These are phyloP conservation scores for Xiphophorus hellerii DNA, from an alignment of 2,113 vertebrate species.

Conservation along the genomic window DNA sequence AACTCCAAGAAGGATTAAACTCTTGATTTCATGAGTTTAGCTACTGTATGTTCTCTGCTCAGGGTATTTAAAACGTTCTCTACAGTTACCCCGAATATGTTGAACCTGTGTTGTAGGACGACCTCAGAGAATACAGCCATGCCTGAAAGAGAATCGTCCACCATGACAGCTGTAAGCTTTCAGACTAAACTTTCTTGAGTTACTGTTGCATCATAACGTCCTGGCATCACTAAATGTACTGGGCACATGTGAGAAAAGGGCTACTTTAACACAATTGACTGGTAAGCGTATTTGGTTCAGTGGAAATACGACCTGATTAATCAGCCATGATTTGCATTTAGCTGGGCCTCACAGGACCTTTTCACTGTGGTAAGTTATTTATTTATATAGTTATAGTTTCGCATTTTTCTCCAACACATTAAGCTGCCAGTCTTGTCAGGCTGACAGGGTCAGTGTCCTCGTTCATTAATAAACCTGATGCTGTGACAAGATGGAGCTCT, in stretches of 20 bases:
- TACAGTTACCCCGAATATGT: not conserved
- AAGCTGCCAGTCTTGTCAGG: slow-evolving; percentile 85
- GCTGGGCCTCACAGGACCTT: slow-evolving; percentile 73
- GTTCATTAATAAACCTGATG: slow-evolving; percentile 86
- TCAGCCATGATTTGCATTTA: slow-evolving; percentile 88
- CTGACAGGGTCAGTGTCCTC: slow-evolving; percentile 86
- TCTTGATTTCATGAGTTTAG: not conserved
- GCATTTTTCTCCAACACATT: slow-evolving; percentile 79
- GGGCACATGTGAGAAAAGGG: slow-evolving; percentile 79
- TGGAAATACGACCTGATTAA: slow-evolving; percentile 89
- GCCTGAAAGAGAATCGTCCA: too few species aligned
- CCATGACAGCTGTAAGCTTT: slow-evolving; percentile 10
- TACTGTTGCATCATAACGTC: slow-evolving; percentile 38
- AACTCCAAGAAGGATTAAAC: too few species aligned
- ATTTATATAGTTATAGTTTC: slow-evolving; percentile 51
- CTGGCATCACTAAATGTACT: slow-evolving; percentile 76
- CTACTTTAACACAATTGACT: slow-evolving; percentile 88
- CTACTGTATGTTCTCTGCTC: not conserved
- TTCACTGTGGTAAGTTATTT: slow-evolving; percentile 56
- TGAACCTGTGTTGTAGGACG: not conserved
- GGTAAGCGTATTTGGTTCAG: slow-evolving; percentile 88
- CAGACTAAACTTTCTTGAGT: slow-evolving; percentile 52
- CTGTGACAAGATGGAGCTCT: slow-evolving; percentile 80
- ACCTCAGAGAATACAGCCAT: not conserved
- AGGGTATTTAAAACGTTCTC: not conserved